Conservation (phyloP, 1,140 invertebrate genomes). For the Musca domestica region DNA sequence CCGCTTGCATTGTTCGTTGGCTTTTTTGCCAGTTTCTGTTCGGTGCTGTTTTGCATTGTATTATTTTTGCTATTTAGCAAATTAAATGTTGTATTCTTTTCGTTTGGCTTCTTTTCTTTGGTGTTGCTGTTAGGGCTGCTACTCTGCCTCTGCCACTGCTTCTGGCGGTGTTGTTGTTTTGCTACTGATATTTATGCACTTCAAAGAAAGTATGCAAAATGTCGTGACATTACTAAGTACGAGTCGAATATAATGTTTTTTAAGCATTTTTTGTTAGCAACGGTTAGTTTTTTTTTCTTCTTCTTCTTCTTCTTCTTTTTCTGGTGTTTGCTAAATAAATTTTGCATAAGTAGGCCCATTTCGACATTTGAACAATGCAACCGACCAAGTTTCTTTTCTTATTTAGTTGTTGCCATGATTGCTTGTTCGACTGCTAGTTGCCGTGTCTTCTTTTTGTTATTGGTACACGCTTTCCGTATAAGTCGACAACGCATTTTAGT, state of each 20-base stretch:
- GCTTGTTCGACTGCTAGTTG: no score
- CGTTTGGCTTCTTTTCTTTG: slow-evolving; percentile 10
- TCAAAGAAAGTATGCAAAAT: slow-evolving; percentile 22
- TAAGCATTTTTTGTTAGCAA: slow-evolving; percentile 12
- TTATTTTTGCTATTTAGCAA: slow-evolving; percentile 30
- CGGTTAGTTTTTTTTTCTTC: background rate
- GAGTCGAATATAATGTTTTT: slow-evolving; percentile 10
- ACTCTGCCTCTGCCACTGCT: background rate
- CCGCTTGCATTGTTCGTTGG: background rate
- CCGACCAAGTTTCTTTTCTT: no score
- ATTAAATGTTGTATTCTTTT: slow-evolving; percentile 27
- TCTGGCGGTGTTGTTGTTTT: background rate
- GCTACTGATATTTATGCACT: slow-evolving; percentile 19
- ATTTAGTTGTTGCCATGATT: no score
- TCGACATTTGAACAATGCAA: slow-evolving; percentile 2
- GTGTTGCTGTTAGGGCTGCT: background rate
- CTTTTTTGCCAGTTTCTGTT: slow-evolving; percentile 2
- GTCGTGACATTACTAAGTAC: slow-evolving; percentile 13
- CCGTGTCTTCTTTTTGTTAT: no score
- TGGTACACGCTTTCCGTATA: no score
- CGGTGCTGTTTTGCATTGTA: slow-evolving; percentile 8
- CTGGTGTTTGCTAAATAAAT: background rate
- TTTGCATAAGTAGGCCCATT: slow-evolving; percentile 23
- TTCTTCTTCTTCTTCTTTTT: background rate
- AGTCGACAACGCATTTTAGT: no score